Base-by-base conservation (phyloP, 1,140 invertebrate genomes). In the Delia radicum region DNA sequence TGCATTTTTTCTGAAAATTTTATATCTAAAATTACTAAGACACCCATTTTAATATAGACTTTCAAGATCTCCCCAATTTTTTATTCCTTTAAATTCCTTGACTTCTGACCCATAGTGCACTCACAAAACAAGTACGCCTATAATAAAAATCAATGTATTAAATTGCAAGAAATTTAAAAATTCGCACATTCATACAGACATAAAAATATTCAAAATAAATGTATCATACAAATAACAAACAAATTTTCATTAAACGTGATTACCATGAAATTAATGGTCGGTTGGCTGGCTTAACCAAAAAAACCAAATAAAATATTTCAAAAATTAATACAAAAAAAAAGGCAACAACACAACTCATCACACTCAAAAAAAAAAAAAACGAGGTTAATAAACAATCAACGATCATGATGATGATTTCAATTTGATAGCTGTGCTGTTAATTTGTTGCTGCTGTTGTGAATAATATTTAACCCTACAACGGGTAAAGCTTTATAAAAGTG, bases 61-160 rank as follows among this genome's bases (percentile, higher is more conserved):
- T n/a, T n/a, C n/a, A n/a, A n/a, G n/a, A n/a, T n/a, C n/a, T n/a
- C n/a, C n/a, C n/a, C n/a, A n/a, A n/a, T n/a, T n/a, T n/a, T n/a
- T n/a, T n/a, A n/a, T n/a, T n/a, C n/a, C n/a, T n/a, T n/a, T n/a
- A n/a, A n/a, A n/a, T n/a, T n/a, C n/a, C n/a, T n/a, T n/a, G n/a
- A n/a, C n/a, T n/a, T n/a, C n/a, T n/a, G n/a, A n/a, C n/a, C n/a
- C n/a, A 42, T 18, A 55, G 48, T 21, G 48, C 48, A 55, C 24
- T 18, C 8, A 5, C 13, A 21, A 55, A 55, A 55, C 65, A 69
- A 37, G 12, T 37, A 69, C 65, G 65, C 65, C 65, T 37, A 69
- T 69, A 69, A 69, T 37, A 69, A 37, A 63, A 69, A 33, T 69
- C 65, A 69, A 69, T 69, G 31, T 33, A 69, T 69, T 69, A 18